A percentile compares a stretch with the other conserved stretches of the same genome.
Evolutionary conservation across 1,140 invertebrate species (phyloP).

Genomic region (Listronotus bonariensis): DNA sequence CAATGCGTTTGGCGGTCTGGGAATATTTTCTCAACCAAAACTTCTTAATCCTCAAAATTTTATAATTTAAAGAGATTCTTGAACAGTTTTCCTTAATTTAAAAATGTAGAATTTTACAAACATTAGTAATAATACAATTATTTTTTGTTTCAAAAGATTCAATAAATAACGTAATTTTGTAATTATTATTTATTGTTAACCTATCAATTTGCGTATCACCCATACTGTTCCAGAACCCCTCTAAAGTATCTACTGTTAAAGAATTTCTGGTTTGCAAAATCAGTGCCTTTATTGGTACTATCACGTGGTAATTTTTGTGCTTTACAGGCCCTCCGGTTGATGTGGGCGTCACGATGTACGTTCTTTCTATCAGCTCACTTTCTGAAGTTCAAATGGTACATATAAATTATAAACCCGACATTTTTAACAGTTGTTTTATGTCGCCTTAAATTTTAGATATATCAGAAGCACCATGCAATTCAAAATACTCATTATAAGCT

Average conservation of each 20-base stretch:
- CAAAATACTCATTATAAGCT: neutral
- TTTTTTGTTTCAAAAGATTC: too few species aligned
- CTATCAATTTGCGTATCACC: too few species aligned
- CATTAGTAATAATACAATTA: too few species aligned
- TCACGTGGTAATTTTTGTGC: slow-evolving; percentile 12
- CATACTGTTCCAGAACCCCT: too few species aligned
- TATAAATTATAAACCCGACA: slow-evolving; percentile 28
- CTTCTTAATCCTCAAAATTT: too few species aligned
- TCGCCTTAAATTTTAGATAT: slow-evolving; percentile 20
- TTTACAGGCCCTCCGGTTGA: slow-evolving; percentile 92
- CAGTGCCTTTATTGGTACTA: neutral
- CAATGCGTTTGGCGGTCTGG: slow-evolving; percentile 26
- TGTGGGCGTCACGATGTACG: slow-evolving; percentile 97
- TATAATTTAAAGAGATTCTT: too few species aligned
- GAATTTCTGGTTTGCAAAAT: too few species aligned
- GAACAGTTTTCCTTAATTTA: too few species aligned
- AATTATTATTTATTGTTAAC: too few species aligned
- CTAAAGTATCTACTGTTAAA: too few species aligned
- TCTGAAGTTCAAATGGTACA: slow-evolving; percentile 99
- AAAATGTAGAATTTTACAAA: too few species aligned
- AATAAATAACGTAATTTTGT: too few species aligned
- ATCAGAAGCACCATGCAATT: neutral
- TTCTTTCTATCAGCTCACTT: slow-evolving; percentile 97
- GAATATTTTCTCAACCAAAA: neutral
- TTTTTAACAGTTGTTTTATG: slow-evolving; percentile 16